phyloP scores from a whole-genome alignment of 2,113 vertebrate species.

The Cichladusa arquata region DNA sequence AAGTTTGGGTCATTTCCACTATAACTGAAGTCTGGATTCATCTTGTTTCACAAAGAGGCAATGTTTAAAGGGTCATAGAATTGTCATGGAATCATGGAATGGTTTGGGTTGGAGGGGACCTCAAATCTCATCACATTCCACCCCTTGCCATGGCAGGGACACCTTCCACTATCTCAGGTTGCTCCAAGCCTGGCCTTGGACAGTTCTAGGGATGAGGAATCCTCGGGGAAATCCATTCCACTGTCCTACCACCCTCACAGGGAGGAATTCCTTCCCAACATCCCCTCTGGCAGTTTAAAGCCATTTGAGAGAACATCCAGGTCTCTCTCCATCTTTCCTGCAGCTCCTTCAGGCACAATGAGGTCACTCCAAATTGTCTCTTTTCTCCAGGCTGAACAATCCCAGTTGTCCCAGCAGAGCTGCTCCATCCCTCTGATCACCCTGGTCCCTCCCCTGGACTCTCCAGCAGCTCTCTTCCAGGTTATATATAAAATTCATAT shows the following conservation, averaged over 20 bases:
- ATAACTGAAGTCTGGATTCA: not conserved
- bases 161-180: not conserved
- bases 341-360: not conserved
- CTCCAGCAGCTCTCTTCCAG: too few relatives aligned
- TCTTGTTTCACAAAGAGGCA: not conserved
- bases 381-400: not conserved
- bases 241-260: accelerated
- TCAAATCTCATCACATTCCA: not conserved
- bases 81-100: not conserved
- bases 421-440: not conserved
- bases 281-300: not conserved
- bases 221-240: not conserved
- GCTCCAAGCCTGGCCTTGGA: not conserved
- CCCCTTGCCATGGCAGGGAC: not conserved
- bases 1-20: conserved; percentile 57
- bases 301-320: not conserved
- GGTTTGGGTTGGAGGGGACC: not conserved
- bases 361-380: accelerated
- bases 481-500: too few relatives aligned
- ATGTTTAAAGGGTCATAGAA: not conserved
- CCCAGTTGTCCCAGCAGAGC: not conserved
- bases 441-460: not conserved
- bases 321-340: not conserved
- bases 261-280: not conserved
- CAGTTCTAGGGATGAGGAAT: not conserved